These are phyloP conservation scores for Staurois parvus DNA, from an alignment of 2,797 vertebrate genomes.

Conservation along the genomic window DNA sequence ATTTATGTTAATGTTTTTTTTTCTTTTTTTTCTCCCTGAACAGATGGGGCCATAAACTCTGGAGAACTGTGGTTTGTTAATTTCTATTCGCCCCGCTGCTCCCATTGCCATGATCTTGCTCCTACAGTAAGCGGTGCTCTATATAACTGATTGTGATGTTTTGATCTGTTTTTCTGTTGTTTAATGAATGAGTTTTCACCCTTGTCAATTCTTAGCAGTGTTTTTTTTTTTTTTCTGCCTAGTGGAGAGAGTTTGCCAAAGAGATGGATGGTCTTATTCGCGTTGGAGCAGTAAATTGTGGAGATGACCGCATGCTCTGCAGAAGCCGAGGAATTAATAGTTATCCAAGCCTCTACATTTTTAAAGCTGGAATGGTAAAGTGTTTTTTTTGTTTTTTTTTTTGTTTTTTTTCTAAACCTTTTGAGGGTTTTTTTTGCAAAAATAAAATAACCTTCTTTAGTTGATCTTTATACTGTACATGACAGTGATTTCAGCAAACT, in stretches of 20 bases:
- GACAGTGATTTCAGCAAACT: too few relatives aligned
- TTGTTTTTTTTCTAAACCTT: too few relatives aligned
- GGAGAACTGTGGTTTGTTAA: conserved; percentile 98
- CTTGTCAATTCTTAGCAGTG: neutral
- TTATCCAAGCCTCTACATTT: conserved; percentile 92
- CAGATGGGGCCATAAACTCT: conserved; percentile 93
- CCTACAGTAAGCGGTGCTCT: conserved; percentile 81
- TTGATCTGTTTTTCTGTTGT: neutral
- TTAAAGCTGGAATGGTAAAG: conserved; percentile 87
- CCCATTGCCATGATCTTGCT: conserved; percentile 95
- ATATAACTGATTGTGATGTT: neutral
- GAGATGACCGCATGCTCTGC: conserved; percentile 92
- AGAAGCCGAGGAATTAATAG: conserved; percentile 91
- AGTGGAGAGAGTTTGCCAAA: conserved; percentile 98
- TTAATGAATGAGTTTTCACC: too few relatives aligned
- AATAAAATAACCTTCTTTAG: too few relatives aligned
- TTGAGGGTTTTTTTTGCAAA: too few relatives aligned
- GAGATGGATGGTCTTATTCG: conserved; percentile 94
- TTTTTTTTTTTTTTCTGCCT: neutral
- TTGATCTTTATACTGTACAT: too few relatives aligned
- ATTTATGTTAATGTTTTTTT: too few relatives aligned
- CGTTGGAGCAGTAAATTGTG: conserved; percentile 96
- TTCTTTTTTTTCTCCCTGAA: conserved; percentile 49
- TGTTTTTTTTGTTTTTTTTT: too few relatives aligned
- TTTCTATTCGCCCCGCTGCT: conserved; percentile 96